Conservation (phyloP, 2,888 invertebrate species). For the Chrysolina haemoptera region DNA sequence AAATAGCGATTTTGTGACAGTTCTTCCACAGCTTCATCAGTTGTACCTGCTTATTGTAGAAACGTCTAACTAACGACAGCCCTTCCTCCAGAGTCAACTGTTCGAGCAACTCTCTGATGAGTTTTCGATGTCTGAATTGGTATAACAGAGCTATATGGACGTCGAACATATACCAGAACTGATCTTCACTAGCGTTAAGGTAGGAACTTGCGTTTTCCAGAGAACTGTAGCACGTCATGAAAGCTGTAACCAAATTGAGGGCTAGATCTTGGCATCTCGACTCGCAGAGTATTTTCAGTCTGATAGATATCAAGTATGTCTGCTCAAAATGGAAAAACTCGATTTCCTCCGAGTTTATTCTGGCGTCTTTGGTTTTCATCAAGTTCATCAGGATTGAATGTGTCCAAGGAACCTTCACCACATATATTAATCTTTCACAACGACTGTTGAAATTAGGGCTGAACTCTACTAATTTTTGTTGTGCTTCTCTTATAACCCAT, state of each 20-base stretch:
- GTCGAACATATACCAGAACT: constrained; percentile 74
- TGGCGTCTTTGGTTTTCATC: constrained; percentile 59
- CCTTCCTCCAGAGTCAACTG: constrained; percentile 72
- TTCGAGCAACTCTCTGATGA: constrained; percentile 72
- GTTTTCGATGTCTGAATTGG: constrained; percentile 72
- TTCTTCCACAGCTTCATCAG: constrained; percentile 73
- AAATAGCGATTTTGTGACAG: constrained; percentile 72
- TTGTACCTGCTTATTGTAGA: constrained; percentile 68
- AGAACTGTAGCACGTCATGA: constrained; percentile 63
- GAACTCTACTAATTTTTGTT: constrained; percentile 56
- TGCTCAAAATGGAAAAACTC: constrained; percentile 74
- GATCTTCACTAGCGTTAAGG: constrained; percentile 68
- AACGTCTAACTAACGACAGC: constrained; percentile 72
- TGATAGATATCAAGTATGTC: constrained; percentile 73
- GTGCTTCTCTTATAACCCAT: constrained; percentile 60
- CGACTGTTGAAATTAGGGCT: constrained; percentile 60
- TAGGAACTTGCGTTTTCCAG: constrained; percentile 52
- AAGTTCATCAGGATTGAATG: constrained; percentile 61
- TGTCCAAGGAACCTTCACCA: constrained; percentile 66
- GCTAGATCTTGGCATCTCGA: constrained; percentile 76
- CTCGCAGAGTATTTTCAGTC: constrained; percentile 75
- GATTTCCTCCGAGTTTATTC: constrained; percentile 64
- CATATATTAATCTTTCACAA: constrained; percentile 64
- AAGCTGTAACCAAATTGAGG: constrained; percentile 73
- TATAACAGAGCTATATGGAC: constrained; percentile 74